Evolutionary conservation across 1,140 invertebrate species (phyloP), one percentile per base, ranked within the genome.

Genomic region (Drosophila subobscura): DNA sequence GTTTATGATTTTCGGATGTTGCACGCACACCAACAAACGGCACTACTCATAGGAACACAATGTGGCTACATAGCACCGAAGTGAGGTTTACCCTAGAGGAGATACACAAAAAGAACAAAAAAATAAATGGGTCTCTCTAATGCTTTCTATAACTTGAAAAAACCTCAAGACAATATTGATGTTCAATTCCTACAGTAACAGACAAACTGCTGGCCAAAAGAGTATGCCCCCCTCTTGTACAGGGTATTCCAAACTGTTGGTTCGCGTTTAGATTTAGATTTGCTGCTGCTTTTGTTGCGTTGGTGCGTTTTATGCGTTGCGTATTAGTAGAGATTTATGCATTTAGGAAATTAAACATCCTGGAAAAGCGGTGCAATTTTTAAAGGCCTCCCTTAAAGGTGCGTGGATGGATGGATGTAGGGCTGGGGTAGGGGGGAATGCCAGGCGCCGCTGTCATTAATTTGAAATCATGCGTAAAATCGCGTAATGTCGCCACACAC

Each of bases 291-390:
- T 14, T 78, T 80, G 72, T 76, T 81, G 74, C 3, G 3, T 3
- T 33, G 29, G 7, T 33, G 8, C 8, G 29, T 8, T 3, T 33
- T 7, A 2, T 33, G 8, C 8, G 29, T 3, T 72, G 74, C 74
- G 83, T 88, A 88, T 88, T 88, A 85, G 79, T 79, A 10, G 75
- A 89, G 83, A 90, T 90, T 90, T 90, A 90, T 90, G 89, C 72
- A 79, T 90, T 90, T 90, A 83, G 89, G 89, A 90, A 90, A 90
- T 90, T 90, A 90, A 90, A 90, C 84, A 90, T 90, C 89, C 86
- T 90, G 83, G 64, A 27, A 33, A 10, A 33, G 50, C 14, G 51
- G 27, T 64, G 54, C 55, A 74, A 45, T 44, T 72, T 52, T 80
- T 76, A 68, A 76, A 76, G 47, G 76, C 70, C 20, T 16, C 51